Percentiles rank a stretch among this genome's conserved stretches.
Evolutionary conservation across 2,888 invertebrate species (phyloP).

Genomic region (Ectemnius continuus): DNA sequence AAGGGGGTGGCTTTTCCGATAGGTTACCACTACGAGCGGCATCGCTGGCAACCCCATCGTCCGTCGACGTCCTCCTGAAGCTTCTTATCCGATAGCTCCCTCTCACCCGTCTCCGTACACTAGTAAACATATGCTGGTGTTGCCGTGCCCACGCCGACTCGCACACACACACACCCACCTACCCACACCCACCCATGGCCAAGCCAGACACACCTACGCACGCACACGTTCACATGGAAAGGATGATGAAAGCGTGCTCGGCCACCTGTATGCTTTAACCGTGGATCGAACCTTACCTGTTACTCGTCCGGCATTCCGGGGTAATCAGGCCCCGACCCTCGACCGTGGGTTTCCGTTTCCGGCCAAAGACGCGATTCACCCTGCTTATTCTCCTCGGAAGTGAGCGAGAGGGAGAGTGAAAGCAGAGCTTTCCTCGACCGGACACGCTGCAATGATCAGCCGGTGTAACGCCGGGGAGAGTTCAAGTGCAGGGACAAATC

Average conservation of each 20-base stretch:
- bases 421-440: conserved; percentile 3
- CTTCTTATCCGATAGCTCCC: conserved; percentile 49
- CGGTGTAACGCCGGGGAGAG: too few relatives aligned
- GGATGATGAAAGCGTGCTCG: conserved; percentile 68
- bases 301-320: conserved; percentile 69
- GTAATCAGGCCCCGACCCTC: conserved; percentile 55
- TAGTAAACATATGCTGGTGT: conserved; percentile 65
- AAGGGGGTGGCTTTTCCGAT: conserved; percentile 57
- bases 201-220: conserved; percentile 13
- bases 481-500: too few relatives aligned
- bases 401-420: too few relatives aligned
- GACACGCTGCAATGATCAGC: background rate
- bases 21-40: conserved; percentile 40
- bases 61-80: conserved; percentile 34
- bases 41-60: conserved; percentile 40
- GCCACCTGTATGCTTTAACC: conserved; percentile 77
- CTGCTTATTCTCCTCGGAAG: conserved; percentile 55
- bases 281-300: conserved; percentile 77
- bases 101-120: conserved; percentile 54
- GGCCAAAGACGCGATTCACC: conserved; percentile 58
- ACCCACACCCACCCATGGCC: conserved; percentile 31
- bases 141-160: conserved; percentile 18
- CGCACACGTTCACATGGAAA: conserved; percentile 45
- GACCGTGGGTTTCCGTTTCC: conserved; percentile 67
- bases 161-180: conserved; percentile 19